Conservation (phyloP, 2,113 vertebrate genomes). For the Otolemur garnettii region DNA sequence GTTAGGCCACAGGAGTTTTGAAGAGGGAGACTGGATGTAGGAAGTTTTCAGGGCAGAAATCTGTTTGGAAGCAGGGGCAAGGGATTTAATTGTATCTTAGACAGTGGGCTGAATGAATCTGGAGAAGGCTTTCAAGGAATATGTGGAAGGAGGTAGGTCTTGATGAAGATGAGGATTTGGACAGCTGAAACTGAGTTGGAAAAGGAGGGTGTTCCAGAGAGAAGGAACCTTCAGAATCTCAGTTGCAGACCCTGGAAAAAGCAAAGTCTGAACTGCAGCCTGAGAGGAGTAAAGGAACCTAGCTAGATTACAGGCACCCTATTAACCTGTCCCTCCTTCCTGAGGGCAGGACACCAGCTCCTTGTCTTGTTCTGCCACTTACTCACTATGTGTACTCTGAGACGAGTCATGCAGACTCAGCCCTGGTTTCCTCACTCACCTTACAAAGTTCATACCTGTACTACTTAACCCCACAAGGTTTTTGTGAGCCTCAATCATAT, state of each 20-base stretch:
- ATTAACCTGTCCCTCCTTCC: background rate
- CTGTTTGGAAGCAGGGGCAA: background rate
- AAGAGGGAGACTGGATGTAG: background rate
- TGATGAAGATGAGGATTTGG: slow-evolving; percentile 10
- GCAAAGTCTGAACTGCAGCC: slow-evolving; percentile 8
- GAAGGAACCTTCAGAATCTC: background rate
- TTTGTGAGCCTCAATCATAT: slow-evolving; percentile 29
- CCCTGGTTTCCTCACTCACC: slow-evolving; percentile 63
- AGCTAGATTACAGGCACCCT: slow-evolving; percentile 1
- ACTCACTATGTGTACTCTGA: slow-evolving; percentile 53
- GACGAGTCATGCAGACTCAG: slow-evolving; percentile 45
- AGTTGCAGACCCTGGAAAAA: background rate
- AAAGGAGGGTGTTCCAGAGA: background rate
- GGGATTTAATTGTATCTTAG: background rate
- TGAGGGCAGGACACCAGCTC: background rate
- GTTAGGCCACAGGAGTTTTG: background rate
- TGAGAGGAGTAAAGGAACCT: background rate
- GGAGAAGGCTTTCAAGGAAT: background rate
- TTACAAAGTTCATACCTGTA: slow-evolving; percentile 47
- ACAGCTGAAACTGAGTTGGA: background rate
- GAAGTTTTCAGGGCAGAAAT: slow-evolving; percentile 22
- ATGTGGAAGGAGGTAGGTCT: background rate
- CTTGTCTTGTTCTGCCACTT: slow-evolving; percentile 67
- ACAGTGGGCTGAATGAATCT: slow-evolving; percentile 33
- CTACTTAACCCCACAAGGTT: slow-evolving; percentile 24